These are phyloP conservation scores for Acrocephalus scirpaceus DNA, from an alignment of 2,797 vertebrate genomes.

Conservation along the genomic window DNA sequence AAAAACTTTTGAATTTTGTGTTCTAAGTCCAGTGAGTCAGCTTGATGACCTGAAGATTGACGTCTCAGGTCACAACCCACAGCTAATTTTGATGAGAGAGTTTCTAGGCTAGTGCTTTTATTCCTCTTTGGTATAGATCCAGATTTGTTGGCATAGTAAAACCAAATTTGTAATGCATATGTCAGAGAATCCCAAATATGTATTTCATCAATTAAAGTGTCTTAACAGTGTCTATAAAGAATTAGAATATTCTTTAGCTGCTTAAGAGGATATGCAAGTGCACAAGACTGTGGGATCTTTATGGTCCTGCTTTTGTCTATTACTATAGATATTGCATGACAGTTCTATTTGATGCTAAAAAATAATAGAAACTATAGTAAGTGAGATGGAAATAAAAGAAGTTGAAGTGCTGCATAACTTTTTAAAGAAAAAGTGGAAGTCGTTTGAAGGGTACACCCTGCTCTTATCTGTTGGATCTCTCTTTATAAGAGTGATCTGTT, in stretches of 20 bases:
- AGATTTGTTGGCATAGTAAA: background rate
- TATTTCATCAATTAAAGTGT: background rate
- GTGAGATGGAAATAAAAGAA: background rate
- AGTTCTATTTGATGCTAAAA: background rate
- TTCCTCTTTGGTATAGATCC: background rate
- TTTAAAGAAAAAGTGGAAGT: constrained; percentile 26
- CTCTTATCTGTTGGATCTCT: background rate
- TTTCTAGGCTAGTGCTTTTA: background rate
- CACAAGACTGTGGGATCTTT: background rate
- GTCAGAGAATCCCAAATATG: background rate
- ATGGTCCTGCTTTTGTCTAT: background rate
- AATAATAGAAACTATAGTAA: background rate
- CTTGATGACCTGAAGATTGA: background rate
- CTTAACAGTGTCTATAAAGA: background rate
- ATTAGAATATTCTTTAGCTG: background rate
- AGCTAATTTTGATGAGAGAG: background rate
- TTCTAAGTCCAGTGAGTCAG: background rate
- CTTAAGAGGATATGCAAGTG: background rate
- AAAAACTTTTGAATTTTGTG: background rate
- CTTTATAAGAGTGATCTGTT: background rate
- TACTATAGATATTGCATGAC: background rate
- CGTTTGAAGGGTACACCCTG: background rate
- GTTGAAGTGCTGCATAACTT: background rate
- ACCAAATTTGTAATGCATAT: background rate
- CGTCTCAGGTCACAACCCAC: background rate